Conservation (phyloP, 2,888 invertebrate species). For the Rotaria socialis region DNA sequence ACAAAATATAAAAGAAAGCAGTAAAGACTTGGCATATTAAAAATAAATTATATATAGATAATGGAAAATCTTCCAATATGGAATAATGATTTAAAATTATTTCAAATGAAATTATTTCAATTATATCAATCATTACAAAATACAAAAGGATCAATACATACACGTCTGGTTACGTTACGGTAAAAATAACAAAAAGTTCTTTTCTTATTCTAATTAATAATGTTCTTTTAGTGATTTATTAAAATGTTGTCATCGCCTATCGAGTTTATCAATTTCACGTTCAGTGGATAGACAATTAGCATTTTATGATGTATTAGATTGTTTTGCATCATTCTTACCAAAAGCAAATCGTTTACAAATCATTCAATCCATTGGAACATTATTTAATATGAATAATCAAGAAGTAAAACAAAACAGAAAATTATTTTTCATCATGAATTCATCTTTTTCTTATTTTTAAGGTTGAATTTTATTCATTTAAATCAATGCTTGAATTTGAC, state of each 20-base stretch:
- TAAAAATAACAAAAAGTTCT: neutral
- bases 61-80: conserved; percentile 12
- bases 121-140: conserved; percentile 23
- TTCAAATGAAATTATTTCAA: conserved; percentile 4
- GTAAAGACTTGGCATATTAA: too few relatives aligned
- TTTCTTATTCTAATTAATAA: too few relatives aligned
- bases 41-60: neutral
- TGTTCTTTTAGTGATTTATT: conserved; percentile 70
- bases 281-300: conserved; percentile 61
- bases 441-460: neutral
- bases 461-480: conserved; percentile 13
- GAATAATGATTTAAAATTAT: conserved; percentile 25
- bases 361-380: conserved; percentile 72
- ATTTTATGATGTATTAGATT: conserved; percentile 81
- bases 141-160: conserved; percentile 8
- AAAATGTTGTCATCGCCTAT: conserved; percentile 76
- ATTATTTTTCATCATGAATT: too few relatives aligned
- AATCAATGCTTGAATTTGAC: neutral
- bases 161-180: conserved; percentile 21
- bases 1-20: too few relatives aligned
- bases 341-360: conserved; percentile 65
- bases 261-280: neutral
- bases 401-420: conserved; percentile 58
- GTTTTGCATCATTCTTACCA: conserved; percentile 77
- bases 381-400: conserved; percentile 74